These are phyloP conservation scores for Polymixis flavicincta DNA, from an alignment of 2,888 invertebrate species.

Conservation along the genomic window DNA sequence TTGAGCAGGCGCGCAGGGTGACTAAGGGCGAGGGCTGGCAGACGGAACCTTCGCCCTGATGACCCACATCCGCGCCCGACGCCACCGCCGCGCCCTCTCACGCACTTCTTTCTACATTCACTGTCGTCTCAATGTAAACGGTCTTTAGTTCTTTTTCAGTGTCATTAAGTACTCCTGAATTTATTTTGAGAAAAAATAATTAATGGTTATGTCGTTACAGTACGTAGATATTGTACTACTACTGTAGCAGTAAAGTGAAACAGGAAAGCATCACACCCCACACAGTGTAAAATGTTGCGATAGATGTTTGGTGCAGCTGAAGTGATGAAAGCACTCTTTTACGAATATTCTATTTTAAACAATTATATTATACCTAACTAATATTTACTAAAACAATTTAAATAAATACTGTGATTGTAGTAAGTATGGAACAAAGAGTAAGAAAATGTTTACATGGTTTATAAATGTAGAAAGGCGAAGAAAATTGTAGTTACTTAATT, in stretches of 20 bases:
- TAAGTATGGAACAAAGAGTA: neutral
- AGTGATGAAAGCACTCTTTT: neutral
- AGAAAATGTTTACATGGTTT: neutral
- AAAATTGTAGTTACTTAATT: neutral
- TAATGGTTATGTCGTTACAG: neutral
- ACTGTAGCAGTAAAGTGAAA: neutral
- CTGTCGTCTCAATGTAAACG: constrained; percentile 48
- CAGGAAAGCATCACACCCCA: neutral
- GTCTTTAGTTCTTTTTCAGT: constrained; percentile 18
- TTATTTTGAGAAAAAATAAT: neutral
- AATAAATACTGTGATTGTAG: neutral
- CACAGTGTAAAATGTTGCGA: neutral
- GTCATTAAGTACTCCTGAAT: neutral
- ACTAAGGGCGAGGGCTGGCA: constrained; percentile 74
- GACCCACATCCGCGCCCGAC: constrained; percentile 81
- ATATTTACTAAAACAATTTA: neutral
- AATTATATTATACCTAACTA: too few relatives aligned
- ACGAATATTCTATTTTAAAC: neutral
- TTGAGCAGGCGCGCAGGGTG: constrained; percentile 55
- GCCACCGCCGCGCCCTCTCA: constrained; percentile 64
- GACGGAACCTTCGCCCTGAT: constrained; percentile 83
- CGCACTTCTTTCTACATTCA: constrained; percentile 51
- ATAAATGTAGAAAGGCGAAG: neutral
- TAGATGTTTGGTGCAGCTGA: neutral
- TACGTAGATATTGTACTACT: neutral